phyloP scores from a whole-genome alignment of 30 jellyfish, hydroid and myxozoan species.

The Aurelia sp. region DNA sequence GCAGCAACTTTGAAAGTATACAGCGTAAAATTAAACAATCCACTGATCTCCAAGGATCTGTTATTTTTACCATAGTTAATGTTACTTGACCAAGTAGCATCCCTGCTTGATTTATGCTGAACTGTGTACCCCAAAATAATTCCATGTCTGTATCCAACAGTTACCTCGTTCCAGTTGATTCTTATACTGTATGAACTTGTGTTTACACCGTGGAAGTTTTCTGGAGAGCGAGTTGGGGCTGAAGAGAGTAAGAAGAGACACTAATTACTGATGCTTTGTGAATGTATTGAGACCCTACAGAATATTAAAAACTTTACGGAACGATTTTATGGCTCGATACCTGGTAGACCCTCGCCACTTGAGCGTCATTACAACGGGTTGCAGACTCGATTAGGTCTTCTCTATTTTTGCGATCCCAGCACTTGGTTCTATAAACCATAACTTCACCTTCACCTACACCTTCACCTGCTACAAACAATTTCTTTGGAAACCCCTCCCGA shows the following conservation, averaged over 20 bases:
- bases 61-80: slow-evolving; percentile 2
- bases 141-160: slow-evolving; percentile 56
- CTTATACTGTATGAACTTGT: slow-evolving; percentile 54
- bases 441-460: too few species aligned
- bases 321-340: too few species aligned
- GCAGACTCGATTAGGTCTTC: too few species aligned
- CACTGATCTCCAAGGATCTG: slow-evolving; percentile 32
- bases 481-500: too few species aligned
- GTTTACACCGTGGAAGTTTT: slow-evolving; percentile 35
- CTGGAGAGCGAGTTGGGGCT: slow-evolving; percentile 61
- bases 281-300: too few species aligned
- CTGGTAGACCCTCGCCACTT: too few species aligned
- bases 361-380: too few species aligned
- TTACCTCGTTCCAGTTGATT: slow-evolving; percentile 39
- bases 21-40: slow-evolving; percentile 30
- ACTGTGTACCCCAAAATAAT: slow-evolving; percentile 39
- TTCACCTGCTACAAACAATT: too few species aligned
- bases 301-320: too few species aligned
- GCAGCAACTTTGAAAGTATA: slow-evolving; percentile 46
- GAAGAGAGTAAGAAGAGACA: neutral
- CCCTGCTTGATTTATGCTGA: neutral
- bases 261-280: too few species aligned
- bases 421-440: too few species aligned
- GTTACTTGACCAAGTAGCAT: slow-evolving; percentile 7
- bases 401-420: too few species aligned